phyloP scores from a whole-genome alignment of 1,140 invertebrate species.

The Diorhabda elongata region DNA sequence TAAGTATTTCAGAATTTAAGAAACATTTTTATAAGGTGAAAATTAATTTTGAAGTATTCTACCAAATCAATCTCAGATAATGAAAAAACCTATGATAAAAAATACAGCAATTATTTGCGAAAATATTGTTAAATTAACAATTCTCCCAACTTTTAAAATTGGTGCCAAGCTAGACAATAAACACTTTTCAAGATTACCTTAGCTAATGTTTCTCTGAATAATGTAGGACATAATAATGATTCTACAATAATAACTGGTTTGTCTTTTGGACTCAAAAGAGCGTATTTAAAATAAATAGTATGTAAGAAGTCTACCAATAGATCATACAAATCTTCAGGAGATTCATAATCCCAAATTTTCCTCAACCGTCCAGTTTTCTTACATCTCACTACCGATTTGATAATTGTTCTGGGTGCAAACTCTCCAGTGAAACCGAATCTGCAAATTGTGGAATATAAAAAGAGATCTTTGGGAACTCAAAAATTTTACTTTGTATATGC shows the following conservation, averaged over 20 bases:
- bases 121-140: too few relatives aligned
- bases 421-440: constrained; percentile 92
- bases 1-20: too few relatives aligned
- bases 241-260: constrained; percentile 86
- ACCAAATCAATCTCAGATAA: too few relatives aligned
- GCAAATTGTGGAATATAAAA: constrained; percentile 24
- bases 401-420: constrained; percentile 78
- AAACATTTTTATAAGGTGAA: too few relatives aligned
- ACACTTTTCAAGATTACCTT: constrained; percentile 48
- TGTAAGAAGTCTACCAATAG: constrained; percentile 87
- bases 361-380: constrained; percentile 58
- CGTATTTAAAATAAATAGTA: constrained; percentile 70
- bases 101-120: too few relatives aligned
- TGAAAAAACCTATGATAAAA: too few relatives aligned
- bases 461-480: constrained; percentile 21
- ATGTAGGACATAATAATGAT: constrained; percentile 76
- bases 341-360: constrained; percentile 67
- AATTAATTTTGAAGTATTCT: too few relatives aligned
- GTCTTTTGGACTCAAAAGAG: constrained; percentile 90
- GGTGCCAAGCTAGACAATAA: too few relatives aligned
- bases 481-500: constrained; percentile 86
- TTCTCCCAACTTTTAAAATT: too few relatives aligned
- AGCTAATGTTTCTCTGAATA: constrained; percentile 80
- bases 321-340: constrained; percentile 75
- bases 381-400: constrained; percentile 72